Evolutionary conservation across 2,113 vertebrate species (phyloP), one percentile per base, ranked within the genome.

Genomic region (Oxygymnocypris stewartii): DNA sequence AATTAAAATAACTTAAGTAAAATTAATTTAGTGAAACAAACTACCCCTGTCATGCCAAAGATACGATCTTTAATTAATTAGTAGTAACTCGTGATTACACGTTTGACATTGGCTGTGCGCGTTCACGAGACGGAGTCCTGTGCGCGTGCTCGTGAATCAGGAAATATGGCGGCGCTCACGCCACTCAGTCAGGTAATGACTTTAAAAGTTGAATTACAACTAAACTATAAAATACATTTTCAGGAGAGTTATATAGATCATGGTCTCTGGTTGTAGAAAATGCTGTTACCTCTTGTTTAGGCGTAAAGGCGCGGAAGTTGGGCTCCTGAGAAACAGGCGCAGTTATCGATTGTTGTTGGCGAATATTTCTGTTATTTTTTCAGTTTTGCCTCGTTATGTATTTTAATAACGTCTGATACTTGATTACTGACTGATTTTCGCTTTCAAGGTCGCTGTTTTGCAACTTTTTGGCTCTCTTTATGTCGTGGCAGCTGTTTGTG

Each of bases 161-260:
- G 96, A 95, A 97, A 98, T 93, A 98, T 98, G 97, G 97, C 97
- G 92, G 96, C 97, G 94, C 96, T 97, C 91, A 94, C 96, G 90
- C 95, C 96, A 54, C 93, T 96, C 88, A 92, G 93, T 89, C 96
- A 97, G 96, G 97, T 97, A 97, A 94, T 51, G 88, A 87, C 79
- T 90, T 88, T 76, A 13, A 89, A 88, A 87, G 31, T 87, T 90
- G 12, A 3, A 28, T 73, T 87, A 18, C 2, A 5, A 54, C 59
- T 67, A 4, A 1, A 8, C 0, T 73, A 1, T 14, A 2, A 14
- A 11, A 14, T 25, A 2, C 4, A 4, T 20, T 49, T 74, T 42
- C 1, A 20, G 16, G n/a, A 20, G 20, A 25, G n/a, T 35, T 8
- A 6, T n/a, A 0, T 4, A 4, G 13, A 2, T 1, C 4, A 37